phyloP scores from a whole-genome alignment of 1,140 invertebrate genomes.

The Diachasmimorpha longicaudata region DNA sequence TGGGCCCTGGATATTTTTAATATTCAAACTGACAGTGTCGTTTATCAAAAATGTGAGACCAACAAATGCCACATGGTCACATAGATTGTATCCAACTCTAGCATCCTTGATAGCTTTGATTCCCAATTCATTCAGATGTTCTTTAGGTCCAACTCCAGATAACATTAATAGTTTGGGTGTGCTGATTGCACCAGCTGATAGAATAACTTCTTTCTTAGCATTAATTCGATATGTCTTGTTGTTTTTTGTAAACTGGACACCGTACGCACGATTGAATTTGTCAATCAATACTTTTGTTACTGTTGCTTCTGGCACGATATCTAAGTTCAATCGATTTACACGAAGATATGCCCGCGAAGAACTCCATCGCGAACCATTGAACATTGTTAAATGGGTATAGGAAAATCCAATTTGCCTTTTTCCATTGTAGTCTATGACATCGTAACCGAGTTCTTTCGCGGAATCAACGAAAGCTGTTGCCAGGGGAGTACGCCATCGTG shows the following conservation, averaged over 20 bases:
- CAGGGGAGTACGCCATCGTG: constrained; percentile 56
- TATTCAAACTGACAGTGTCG: constrained; percentile 43
- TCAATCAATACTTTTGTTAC: constrained; percentile 69
- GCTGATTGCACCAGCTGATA: constrained; percentile 73
- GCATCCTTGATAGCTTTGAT: constrained; percentile 72
- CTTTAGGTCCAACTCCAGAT: constrained; percentile 75
- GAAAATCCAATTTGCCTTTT: constrained; percentile 64
- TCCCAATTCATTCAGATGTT: constrained; percentile 71
- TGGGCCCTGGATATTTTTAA: constrained; percentile 34
- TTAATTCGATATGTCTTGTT: constrained; percentile 55
- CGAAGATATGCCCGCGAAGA: constrained; percentile 68
- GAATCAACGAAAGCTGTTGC: constrained; percentile 65
- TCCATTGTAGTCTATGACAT: constrained; percentile 65
- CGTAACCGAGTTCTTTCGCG: constrained; percentile 63
- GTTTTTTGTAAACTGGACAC: constrained; percentile 62
- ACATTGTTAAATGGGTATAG: constrained; percentile 72
- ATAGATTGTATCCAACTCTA: constrained; percentile 73
- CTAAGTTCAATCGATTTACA: constrained; percentile 70
- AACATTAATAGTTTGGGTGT: constrained; percentile 75
- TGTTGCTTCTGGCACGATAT: constrained; percentile 69
- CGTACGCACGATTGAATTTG: constrained; percentile 60
- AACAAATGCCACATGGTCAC: constrained; percentile 76
- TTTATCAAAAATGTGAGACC: constrained; percentile 68
- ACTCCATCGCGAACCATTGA: constrained; percentile 69
- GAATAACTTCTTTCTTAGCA: constrained; percentile 70